phyloP scores from a whole-genome alignment of 1,140 invertebrate species.

The Magallana angulata region DNA sequence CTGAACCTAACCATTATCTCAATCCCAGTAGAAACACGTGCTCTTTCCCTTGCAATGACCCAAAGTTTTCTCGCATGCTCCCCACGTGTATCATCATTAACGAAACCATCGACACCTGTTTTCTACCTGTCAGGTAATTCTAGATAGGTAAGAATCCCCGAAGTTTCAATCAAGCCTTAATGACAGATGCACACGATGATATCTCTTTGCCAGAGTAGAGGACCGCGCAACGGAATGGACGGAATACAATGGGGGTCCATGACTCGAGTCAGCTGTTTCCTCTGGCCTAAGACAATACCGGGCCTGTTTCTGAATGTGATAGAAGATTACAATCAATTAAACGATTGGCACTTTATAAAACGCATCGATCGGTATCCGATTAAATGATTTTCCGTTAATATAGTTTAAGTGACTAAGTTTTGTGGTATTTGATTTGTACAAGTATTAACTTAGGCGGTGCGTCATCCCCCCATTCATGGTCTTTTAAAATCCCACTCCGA shows the following conservation, averaged over 20 bases:
- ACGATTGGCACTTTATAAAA: conserved; percentile 36
- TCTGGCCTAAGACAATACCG: neutral
- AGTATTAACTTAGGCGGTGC: conserved; percentile 8
- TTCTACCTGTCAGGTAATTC: conserved; percentile 17
- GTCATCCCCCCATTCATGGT: neutral
- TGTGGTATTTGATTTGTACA: neutral
- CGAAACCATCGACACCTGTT: conserved; percentile 32
- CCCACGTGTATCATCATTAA: conserved; percentile 22
- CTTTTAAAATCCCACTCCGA: neutral
- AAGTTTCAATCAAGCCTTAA: conserved; percentile 4
- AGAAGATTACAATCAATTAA: conserved; percentile 35
- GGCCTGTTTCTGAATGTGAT: neutral
- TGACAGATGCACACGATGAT: conserved; percentile 33
- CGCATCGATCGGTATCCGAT: conserved; percentile 29
- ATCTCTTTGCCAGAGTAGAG: neutral
- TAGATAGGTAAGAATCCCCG: conserved; percentile 21
- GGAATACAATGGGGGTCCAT: neutral
- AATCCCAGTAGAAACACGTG: too few relatives aligned
- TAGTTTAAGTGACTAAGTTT: conserved; percentile 21
- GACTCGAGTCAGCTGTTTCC: conserved; percentile 28
- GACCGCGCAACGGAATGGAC: neutral
- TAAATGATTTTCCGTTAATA: conserved; percentile 22
- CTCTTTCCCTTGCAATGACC: neutral
- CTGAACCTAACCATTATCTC: too few relatives aligned
- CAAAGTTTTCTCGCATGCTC: conserved; percentile 4